Percentiles rank a stretch among this genome's conserved stretches.
phyloP scores from a whole-genome alignment of 2,797 vertebrate genomes.

The Lagorchestes hirsutus region DNA sequence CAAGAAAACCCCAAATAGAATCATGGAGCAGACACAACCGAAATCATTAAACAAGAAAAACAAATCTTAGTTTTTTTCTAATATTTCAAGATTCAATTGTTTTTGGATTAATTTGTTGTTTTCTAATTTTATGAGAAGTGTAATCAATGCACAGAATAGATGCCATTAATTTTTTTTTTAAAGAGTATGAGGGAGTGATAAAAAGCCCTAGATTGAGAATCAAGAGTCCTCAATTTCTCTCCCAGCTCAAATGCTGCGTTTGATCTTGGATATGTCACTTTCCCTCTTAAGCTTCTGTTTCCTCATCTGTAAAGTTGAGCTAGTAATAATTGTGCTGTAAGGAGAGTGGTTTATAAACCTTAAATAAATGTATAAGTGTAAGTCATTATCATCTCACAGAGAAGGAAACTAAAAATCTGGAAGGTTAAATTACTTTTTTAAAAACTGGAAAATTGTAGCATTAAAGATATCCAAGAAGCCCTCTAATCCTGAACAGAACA shows the following conservation, averaged over 20 bases:
- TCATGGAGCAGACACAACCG: too few species aligned
- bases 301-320: too few species aligned
- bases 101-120: neutral
- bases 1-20: too few species aligned
- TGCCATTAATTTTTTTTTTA: neutral
- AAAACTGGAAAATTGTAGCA: neutral
- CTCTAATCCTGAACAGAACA: neutral
- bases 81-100: neutral
- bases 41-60: too few species aligned
- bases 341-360: neutral
- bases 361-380: neutral
- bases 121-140: neutral
- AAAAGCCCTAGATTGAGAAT: neutral
- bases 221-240: neutral
- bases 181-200: neutral
- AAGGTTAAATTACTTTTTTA: neutral
- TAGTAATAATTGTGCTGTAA: too few species aligned
- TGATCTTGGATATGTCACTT: neutral
- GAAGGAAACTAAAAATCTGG: neutral
- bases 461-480: neutral
- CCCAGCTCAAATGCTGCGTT: neutral
- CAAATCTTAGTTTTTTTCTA: neutral
- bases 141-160: neutral
- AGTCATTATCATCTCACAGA: neutral
- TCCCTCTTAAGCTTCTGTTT: neutral